These are phyloP conservation scores for Euplagia quadripunctaria DNA, from an alignment of 2,888 invertebrate genomes.

Conservation along the genomic window DNA sequence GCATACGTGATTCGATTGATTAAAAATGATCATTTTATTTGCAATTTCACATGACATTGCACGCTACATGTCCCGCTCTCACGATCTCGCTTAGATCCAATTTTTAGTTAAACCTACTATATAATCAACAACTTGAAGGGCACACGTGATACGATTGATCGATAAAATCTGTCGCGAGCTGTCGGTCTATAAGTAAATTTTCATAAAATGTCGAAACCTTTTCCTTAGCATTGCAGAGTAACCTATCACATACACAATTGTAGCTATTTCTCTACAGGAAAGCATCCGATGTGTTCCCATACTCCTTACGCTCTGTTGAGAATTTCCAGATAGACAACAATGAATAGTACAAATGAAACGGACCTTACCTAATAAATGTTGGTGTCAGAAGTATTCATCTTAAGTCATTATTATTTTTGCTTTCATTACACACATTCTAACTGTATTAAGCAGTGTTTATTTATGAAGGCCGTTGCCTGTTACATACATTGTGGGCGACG, in stretches of 20 bases:
- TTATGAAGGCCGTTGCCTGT: slow-evolving; percentile 4
- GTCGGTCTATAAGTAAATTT: too few species aligned
- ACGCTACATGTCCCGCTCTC: too few species aligned
- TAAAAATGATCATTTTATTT: too few species aligned
- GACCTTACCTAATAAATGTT: not conserved
- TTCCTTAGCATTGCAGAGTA: not conserved
- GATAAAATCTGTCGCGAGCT: too few species aligned
- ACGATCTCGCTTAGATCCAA: too few species aligned
- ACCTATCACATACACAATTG: not conserved
- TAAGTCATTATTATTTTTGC: not conserved
- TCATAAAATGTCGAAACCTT: not conserved
- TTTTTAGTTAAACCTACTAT: too few species aligned
- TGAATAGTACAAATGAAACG: not conserved
- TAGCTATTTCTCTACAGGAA: not conserved
- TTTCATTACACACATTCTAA: not conserved
- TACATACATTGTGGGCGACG: not conserved
- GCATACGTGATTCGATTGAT: too few species aligned
- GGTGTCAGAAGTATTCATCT: not conserved
- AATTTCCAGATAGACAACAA: not conserved
- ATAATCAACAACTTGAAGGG: too few species aligned
- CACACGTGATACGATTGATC: too few species aligned
- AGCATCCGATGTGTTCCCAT: not conserved
- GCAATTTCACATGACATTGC: too few species aligned
- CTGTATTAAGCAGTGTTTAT: not conserved
- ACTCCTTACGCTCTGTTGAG: not conserved